Conservation (phyloP, 2,888 invertebrate genomes). For the Conomelus anceps region DNA sequence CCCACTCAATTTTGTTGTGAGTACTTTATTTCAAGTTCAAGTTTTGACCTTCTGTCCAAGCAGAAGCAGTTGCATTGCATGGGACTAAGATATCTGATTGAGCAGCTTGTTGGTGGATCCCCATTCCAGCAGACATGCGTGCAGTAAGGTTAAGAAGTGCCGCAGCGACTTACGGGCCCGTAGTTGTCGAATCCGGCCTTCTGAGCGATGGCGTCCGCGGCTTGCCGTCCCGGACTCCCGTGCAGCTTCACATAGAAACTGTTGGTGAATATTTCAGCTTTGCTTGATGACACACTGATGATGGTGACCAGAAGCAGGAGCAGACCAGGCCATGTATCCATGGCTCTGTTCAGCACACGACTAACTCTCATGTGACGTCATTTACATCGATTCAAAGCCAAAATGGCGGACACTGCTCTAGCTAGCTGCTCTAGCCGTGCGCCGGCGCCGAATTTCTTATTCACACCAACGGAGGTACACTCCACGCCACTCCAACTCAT, state of each 20-base stretch:
- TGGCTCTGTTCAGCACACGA: not conserved
- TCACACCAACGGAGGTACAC: not conserved
- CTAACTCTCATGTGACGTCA: conserved; percentile 34
- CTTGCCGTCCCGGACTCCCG: conserved; percentile 64
- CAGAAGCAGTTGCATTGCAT: no score
- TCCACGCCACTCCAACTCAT: not conserved
- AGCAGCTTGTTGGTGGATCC: no score
- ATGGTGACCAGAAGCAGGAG: not conserved
- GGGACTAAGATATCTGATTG: no score
- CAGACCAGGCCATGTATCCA: conserved; percentile 19
- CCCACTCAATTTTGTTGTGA: no score
- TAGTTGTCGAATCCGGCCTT: conserved; percentile 90
- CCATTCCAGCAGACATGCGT: no score
- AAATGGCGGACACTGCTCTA: conserved; percentile 4
- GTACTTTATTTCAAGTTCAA: no score
- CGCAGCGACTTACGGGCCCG: conserved; percentile 82
- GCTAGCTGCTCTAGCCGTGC: not conserved
- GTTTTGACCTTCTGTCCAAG: no score
- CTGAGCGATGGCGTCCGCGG: conserved; percentile 74
- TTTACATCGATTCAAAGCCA: conserved; percentile 7
- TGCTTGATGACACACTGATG: conserved; percentile 33
- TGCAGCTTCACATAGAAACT: conserved; percentile 88
- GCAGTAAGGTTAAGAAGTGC: not conserved
- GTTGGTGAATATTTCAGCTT: conserved; percentile 81
- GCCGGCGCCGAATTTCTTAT: not conserved